Base-by-base conservation (phyloP, 2,113 vertebrate species). In the rat (Rattus norvegicus) region DNA sequence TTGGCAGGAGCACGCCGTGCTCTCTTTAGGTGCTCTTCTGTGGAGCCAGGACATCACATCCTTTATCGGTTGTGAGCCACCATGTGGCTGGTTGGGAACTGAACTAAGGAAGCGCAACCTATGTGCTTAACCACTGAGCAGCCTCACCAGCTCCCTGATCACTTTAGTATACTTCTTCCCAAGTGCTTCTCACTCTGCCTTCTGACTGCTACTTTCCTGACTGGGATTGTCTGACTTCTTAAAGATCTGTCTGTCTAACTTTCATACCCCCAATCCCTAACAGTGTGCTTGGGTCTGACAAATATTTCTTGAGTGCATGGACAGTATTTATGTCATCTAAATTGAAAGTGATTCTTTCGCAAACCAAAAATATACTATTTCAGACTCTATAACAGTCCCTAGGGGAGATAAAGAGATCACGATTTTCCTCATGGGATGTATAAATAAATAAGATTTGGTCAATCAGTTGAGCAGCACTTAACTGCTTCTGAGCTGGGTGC, bases 271-370 rank as follows among this genome's bases (percentile, higher is more conserved):
- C 20, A 87, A 7, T 47, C 28, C 8, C 14, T 79, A 79, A 63
- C 17, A 17, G 7, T 56, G 4, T 91, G 28, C 76, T 80, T 93
- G 76, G n/a, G 24, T 28, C 7, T 88, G 47, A 73, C 24, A 86
- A 81, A n/a, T 86, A 14, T 70, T 94, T 94, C 36, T 54, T 91
- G 76, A 83, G 69, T 56, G 22, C 28, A 56, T 52, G 47, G 84
- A 79, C 79, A 93, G 67, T 84, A 73, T 52, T 85, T 91, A n/a
- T 94, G 84, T 83, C 73, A 69, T 61, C 10, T 76, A 81, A 96
- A 67, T 33, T 88, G 69, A 86, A 97, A 73, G 36, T 36, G 59
- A 59, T 61, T 72, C 75, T 65, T 91, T 91, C 94, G 69, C 73
- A 91, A 96, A 56, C 77, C 67, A 90, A 9, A 11, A 73, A 43